Base-by-base conservation (phyloP, 2,888 invertebrate genomes). In the Eustalomyia histrio region DNA sequence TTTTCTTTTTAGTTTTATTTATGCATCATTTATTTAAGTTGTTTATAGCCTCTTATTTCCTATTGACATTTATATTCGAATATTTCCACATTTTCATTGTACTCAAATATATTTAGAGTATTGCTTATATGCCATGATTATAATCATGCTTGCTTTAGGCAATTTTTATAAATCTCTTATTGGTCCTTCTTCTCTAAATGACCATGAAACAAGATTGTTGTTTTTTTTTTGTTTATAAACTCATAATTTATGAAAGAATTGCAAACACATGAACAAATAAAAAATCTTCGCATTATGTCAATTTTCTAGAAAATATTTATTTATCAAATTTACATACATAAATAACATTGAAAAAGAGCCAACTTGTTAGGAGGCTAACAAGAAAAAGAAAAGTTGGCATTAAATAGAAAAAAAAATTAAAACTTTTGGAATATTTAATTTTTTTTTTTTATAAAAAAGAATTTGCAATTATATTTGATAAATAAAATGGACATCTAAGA, bases 331-430 rank as follows among this genome's bases (percentile, higher is more conserved):
- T 60, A 18, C 52, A 64, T 60, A 18, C 52, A 64, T 39, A 64
- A 71, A 64, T 55, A 58, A 8, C 50, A 72, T 71, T 76, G 76
- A 58, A 50, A 52, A 33, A 52, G 58, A 12, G 58, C 64, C 71
- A 71, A 69, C 43, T 47, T 47, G 6, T 39, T 12, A 12, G 3
- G 7, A 6, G 8, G 8, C 12, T 39, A 39, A 39, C 6, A 12
- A 12, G 39, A 12, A 39, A 39, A 39, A 39, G 7, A 29, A 29
- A 29, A 29, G 2, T 47, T 47, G 43, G 43, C 43, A 47, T 47
- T 47, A 47, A n/a, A 47, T 3, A 47, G 39, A 10, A 39, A 39
- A 10, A 39, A 39, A 39, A 39, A 39, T 10, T 39, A 39, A 12
- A 12, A 12, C 12, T 12, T 47, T 47, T 47, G n/a, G 43, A n/a